A percentile compares a stretch with the other conserved stretches of the same genome.
Evolutionary conservation across 2,888 invertebrate species (phyloP).

Genomic region (Lypha dubia): DNA sequence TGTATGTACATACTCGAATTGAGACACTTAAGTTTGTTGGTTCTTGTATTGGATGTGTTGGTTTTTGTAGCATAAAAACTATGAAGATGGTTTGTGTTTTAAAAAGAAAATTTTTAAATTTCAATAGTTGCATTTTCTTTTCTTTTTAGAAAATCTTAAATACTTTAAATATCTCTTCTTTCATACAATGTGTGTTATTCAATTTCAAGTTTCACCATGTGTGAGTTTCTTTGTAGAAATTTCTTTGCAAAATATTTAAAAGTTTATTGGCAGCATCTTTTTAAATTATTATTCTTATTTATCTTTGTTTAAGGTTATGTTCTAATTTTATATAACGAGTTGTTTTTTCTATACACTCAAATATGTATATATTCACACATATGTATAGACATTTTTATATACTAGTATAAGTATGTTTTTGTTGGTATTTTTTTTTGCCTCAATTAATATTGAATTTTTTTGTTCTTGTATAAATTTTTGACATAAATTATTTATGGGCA

Average conservation of each 20-base stretch:
- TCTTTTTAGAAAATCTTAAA: background rate
- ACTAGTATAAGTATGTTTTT: background rate
- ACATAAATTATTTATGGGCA: constrained; percentile 47
- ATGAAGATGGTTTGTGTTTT: background rate
- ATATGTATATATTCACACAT: no score
- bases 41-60: background rate
- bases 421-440: background rate
- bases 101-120: background rate
- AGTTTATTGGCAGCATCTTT: background rate
- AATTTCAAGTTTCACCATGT: background rate
- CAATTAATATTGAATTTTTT: constrained; percentile 34
- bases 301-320: background rate
- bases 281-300: constrained; percentile 4
- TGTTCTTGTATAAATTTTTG: background rate
- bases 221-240: background rate
- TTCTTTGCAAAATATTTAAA: background rate
- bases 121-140: background rate
- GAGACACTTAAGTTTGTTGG: constrained; percentile 31
- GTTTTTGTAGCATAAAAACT: background rate
- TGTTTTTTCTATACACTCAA: background rate
- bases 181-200: background rate
- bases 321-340: background rate
- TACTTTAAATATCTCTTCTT: background rate
- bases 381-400: background rate
- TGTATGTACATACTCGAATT: constrained; percentile 4